These are phyloP conservation scores for Lithobates sylvaticus DNA, from an alignment of 2,797 vertebrate genomes.

Conservation along the genomic window DNA sequence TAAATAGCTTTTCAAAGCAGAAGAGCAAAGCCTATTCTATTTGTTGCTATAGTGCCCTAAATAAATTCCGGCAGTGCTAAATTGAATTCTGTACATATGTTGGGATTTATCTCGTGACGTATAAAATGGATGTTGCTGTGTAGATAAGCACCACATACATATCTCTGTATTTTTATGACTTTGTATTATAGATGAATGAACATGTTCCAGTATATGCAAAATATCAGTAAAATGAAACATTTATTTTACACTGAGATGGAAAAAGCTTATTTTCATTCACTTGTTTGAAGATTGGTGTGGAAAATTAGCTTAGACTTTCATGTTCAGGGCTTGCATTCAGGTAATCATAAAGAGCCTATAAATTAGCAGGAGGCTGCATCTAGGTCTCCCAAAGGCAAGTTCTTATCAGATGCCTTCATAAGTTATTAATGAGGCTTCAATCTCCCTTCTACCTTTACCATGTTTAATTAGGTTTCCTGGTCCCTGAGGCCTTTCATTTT, in stretches of 20 bases:
- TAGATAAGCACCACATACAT: not conserved
- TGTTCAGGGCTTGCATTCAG: conserved; percentile 52
- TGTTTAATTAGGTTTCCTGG: conserved; percentile 62
- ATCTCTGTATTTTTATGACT: not conserved
- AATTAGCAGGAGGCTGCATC: conserved; percentile 60
- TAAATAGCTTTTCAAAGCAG: no score
- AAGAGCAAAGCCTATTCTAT: no score
- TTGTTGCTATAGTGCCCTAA: no score
- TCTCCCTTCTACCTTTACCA: conserved; percentile 62
- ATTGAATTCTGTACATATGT: not conserved
- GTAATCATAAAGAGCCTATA: conserved; percentile 61
- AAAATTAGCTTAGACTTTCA: conserved; percentile 57
- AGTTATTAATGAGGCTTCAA: conserved; percentile 63
- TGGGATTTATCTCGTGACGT: not conserved
- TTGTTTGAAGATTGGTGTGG: conserved; percentile 54
- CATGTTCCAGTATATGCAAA: not conserved
- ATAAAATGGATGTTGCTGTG: not conserved
- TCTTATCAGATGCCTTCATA: conserved; percentile 63
- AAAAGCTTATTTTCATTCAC: conserved; percentile 43
- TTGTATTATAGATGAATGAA: not conserved
- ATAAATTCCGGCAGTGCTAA: not conserved
- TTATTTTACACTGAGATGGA: conserved; percentile 1
- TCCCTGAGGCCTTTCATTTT: conserved; percentile 60
- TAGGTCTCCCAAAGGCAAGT: conserved; percentile 60
- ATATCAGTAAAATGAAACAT: not conserved